Conservation (phyloP, 2,888 invertebrate species). For the Desoria tigrina region DNA sequence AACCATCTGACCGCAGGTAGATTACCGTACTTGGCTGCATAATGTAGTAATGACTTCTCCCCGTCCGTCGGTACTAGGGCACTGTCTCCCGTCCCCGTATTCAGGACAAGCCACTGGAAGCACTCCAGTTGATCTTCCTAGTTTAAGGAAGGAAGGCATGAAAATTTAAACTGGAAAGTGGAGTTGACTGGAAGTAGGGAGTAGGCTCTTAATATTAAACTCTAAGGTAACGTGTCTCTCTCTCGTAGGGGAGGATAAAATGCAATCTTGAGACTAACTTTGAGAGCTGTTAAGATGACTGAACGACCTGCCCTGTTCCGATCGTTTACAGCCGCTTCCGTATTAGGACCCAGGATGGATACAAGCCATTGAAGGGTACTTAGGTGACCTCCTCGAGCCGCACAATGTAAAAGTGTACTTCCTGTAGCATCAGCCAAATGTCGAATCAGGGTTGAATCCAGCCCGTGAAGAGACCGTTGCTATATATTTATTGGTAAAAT, state of each 20-base stretch:
- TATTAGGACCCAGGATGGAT: conserved; percentile 54
- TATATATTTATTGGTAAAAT: conserved; percentile 31
- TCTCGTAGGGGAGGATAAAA: neutral
- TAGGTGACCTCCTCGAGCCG: conserved; percentile 56
- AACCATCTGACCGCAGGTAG: conserved; percentile 51
- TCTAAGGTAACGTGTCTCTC: neutral
- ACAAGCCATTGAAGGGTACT: conserved; percentile 56
- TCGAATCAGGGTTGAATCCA: conserved; percentile 56
- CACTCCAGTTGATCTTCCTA: conserved; percentile 56
- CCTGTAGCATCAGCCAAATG: conserved; percentile 57
- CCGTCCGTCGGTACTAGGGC: conserved; percentile 54
- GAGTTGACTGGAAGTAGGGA: no score
- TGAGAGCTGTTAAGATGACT: conserved; percentile 56
- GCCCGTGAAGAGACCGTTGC: conserved; percentile 55
- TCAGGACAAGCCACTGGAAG: conserved; percentile 56
- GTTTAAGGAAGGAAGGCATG: conserved; percentile 13
- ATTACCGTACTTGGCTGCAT: conserved; percentile 56
- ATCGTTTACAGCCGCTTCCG: conserved; percentile 56
- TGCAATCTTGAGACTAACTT: conserved; percentile 52
- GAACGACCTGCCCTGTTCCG: conserved; percentile 57
- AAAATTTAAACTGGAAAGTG: no score
- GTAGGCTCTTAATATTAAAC: conserved; percentile 5
- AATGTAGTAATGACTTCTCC: conserved; percentile 56
- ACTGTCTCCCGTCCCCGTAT: conserved; percentile 55
- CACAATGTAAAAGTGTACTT: conserved; percentile 57